Base-by-base conservation (phyloP, 2,888 invertebrate genomes). In the Criorhina ranunculi region DNA sequence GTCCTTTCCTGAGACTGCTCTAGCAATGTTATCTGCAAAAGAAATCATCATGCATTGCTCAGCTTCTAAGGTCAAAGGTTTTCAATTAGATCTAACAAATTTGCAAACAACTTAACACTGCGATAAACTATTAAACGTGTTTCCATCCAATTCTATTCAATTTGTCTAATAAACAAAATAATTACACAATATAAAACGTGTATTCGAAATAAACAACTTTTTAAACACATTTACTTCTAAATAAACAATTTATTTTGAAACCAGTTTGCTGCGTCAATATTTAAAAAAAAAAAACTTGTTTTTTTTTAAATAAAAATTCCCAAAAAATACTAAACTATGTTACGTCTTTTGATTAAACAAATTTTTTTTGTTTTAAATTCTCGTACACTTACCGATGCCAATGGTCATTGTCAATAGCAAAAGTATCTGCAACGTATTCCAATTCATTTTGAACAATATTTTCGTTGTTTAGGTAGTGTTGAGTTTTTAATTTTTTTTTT, bases 321-420 rank as follows among this genome's bases (percentile, higher is more conserved):
- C 19, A 17, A 15, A 42, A 2, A 17, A 7, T 55, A 17, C 15
- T 17, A 42, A 60, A 19, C 19, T 19, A 33, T 62, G 46, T 19
- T 35, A 7, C 1, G 12, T n/a, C 5, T 33, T 35, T 9, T 17
- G 24, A 2, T n/a, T 37, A 17, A 29, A 12, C 24, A 35, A 29
- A 17, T 1, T 4, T 3, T 24, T 24, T 24, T n/a, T n/a, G n/a
- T n/a, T 24, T 24, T 24, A 24, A 24, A 24, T n/a, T n/a, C n/a
- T n/a, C 24, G 2, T 24, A 4, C 24, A 82, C 82, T 79, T 44
- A 83, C 83, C 83, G 51, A 79, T 69, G 53, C 62, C 57, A 75
- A 83, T 49, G 44, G 33, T 31, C 49, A 83, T 31, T 57, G 79
- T 55, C 42, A 75, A 29, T 33, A 83, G 37, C 64, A 83, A 44